These are phyloP conservation scores for Cyrtonyx montezumae DNA, from an alignment of 2,113 vertebrate genomes.

Conservation along the genomic window DNA sequence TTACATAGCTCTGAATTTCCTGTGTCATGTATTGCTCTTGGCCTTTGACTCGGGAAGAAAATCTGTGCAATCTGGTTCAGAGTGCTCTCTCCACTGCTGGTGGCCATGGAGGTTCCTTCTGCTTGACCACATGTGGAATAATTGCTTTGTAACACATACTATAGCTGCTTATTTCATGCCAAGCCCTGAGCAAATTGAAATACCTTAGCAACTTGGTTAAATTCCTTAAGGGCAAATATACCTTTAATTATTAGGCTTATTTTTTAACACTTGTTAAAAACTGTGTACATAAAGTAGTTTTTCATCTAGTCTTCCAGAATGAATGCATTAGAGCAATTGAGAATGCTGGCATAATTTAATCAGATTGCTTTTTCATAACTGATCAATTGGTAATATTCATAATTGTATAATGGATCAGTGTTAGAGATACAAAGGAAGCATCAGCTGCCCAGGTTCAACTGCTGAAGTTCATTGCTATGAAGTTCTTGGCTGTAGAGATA, in stretches of 20 bases:
- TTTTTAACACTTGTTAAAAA: background rate
- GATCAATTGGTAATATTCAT: background rate
- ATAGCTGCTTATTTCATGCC: background rate
- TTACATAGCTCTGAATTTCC: background rate
- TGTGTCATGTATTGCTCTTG: background rate
- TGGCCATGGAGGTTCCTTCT: background rate
- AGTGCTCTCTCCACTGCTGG: background rate
- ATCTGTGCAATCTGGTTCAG: background rate
- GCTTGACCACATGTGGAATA: background rate
- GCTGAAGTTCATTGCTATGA: background rate
- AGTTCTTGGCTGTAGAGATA: background rate
- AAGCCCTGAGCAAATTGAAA: background rate
- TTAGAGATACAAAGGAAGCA: background rate
- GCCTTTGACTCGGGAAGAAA: background rate
- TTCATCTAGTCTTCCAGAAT: background rate
- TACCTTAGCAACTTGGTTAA: background rate
- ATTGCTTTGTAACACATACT: too few relatives aligned
- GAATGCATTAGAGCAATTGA: fast-evolving
- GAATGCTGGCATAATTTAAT: background rate
- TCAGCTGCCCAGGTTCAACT: background rate
- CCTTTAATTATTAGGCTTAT: background rate
- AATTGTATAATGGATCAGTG: background rate
- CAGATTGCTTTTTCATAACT: background rate
- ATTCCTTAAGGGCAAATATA: background rate
- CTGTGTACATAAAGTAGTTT: background rate